phyloP scores from a whole-genome alignment of 2,113 vertebrate species.

The Excalfactoria chinensis region DNA sequence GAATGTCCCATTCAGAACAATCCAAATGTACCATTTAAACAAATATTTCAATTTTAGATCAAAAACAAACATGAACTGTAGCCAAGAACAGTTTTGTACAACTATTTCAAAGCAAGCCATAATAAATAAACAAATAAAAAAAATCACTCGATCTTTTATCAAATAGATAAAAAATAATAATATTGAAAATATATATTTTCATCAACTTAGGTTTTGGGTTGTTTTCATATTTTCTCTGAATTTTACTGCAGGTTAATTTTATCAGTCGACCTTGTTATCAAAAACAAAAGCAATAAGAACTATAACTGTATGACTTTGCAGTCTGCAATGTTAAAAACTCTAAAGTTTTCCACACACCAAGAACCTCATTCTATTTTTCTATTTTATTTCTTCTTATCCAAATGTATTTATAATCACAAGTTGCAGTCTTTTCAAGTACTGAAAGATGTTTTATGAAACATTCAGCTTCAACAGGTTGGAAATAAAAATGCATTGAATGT shows the following conservation, averaged over 20 bases:
- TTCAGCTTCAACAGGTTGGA: background rate
- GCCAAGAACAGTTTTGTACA: background rate
- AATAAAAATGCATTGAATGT: background rate
- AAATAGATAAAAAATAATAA: background rate
- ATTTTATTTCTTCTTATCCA: background rate
- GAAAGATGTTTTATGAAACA: background rate
- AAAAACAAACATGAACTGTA: background rate
- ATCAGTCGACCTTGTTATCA: background rate
- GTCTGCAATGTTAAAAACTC: background rate
- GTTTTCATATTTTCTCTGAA: background rate
- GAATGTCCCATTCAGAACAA: background rate
- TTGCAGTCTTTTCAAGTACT: background rate
- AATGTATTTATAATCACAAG: background rate
- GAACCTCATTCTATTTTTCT: background rate
- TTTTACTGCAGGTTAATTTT: background rate
- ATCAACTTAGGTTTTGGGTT: background rate
- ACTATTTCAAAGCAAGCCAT: background rate
- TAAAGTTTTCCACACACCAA: background rate
- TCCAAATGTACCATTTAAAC: background rate
- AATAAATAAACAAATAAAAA: background rate
- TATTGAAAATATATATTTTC: background rate
- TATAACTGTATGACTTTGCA: background rate
- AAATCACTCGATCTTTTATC: background rate
- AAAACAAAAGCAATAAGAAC: too few relatives aligned
- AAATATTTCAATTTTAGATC: background rate